phyloP scores from a whole-genome alignment of 2,888 invertebrate genomes.

The Xestia ashworthii region DNA sequence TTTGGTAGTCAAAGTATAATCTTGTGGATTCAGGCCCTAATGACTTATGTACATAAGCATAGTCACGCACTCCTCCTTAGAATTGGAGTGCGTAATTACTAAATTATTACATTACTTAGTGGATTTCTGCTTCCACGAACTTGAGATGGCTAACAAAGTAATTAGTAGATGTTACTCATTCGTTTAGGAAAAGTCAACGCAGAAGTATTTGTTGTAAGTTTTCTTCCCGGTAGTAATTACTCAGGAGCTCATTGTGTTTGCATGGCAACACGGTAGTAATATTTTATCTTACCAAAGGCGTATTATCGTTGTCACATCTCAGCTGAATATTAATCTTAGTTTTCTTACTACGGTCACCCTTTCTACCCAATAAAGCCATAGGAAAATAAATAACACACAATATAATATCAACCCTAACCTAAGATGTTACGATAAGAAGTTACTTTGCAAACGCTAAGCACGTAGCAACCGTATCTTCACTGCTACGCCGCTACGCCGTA shows the following conservation, averaged over 20 bases:
- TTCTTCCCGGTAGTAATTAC: background rate
- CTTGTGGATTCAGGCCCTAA: constrained; percentile 10
- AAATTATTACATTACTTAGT: constrained; percentile 38
- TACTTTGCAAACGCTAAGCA: constrained; percentile 31
- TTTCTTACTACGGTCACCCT: background rate
- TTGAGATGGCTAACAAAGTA: constrained; percentile 25
- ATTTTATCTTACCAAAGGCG: background rate
- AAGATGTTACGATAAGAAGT: constrained; percentile 23
- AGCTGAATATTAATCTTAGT: constrained; percentile 8
- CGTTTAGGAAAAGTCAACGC: background rate
- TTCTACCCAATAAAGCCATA: background rate
- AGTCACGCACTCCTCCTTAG: constrained; percentile 11
- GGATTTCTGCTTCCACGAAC: constrained; percentile 6
- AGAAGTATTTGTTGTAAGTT: background rate
- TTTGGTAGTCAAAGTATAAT: background rate
- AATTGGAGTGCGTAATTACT: constrained; percentile 22
- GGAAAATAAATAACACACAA: constrained; percentile 15
- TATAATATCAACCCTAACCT: constrained; percentile 16
- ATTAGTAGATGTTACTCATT: constrained; percentile 42
- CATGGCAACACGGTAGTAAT: background rate
- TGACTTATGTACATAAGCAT: background rate
- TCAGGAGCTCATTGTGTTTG: background rate
- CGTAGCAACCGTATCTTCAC: constrained; percentile 42
- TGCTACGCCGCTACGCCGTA: constrained; percentile 54
- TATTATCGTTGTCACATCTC: background rate